Evolutionary conservation across 2,797 vertebrate species (phyloP).

Genomic region (Mus spretus): DNA sequence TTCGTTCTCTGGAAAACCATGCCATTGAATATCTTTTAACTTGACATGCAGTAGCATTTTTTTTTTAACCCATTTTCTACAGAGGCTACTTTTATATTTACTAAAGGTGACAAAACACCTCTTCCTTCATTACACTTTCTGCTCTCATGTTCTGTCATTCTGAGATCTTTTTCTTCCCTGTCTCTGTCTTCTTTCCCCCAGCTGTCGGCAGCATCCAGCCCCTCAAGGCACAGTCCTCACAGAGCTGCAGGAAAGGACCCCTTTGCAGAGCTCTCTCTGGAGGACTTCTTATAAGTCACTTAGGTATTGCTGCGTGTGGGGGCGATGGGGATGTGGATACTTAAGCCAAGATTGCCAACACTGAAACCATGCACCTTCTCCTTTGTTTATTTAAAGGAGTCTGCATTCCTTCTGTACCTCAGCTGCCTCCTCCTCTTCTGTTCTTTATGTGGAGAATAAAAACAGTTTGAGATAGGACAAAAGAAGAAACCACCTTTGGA

Average conservation of each 20-base stretch:
- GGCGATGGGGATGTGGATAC: slow-evolving; percentile 84
- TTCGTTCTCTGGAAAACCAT: slow-evolving; percentile 85
- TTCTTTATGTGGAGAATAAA: slow-evolving; percentile 69
- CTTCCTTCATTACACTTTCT: slow-evolving; percentile 89
- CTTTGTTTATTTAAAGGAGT: slow-evolving; percentile 67
- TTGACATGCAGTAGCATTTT: slow-evolving; percentile 82
- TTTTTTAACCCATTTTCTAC: slow-evolving; percentile 84
- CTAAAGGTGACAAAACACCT: slow-evolving; percentile 81
- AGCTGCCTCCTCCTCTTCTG: slow-evolving; percentile 19
- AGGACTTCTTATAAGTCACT: slow-evolving; percentile 99
- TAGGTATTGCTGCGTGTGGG: slow-evolving; percentile 94
- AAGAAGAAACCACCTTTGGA: slow-evolving; percentile 65
- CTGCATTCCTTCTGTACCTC: slow-evolving; percentile 33
- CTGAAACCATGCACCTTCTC: slow-evolving; percentile 69
- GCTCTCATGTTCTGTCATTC: slow-evolving; percentile 92
- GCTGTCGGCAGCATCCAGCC: slow-evolving; percentile 99
- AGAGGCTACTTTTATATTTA: slow-evolving; percentile 83
- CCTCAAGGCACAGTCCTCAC: slow-evolving; percentile 99
- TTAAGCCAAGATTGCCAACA: slow-evolving; percentile 42
- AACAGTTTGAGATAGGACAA: slow-evolving; percentile 42
- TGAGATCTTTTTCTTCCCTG: slow-evolving; percentile 93
- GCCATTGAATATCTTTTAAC: slow-evolving; percentile 80
- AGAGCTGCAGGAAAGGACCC: slow-evolving; percentile 99
- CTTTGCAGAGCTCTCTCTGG: slow-evolving; percentile 99
- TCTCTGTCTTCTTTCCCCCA: slow-evolving; percentile 94